These are phyloP conservation scores for Cotesia vestalis DNA, from an alignment of 1,140 invertebrate genomes.

Conservation along the genomic window DNA sequence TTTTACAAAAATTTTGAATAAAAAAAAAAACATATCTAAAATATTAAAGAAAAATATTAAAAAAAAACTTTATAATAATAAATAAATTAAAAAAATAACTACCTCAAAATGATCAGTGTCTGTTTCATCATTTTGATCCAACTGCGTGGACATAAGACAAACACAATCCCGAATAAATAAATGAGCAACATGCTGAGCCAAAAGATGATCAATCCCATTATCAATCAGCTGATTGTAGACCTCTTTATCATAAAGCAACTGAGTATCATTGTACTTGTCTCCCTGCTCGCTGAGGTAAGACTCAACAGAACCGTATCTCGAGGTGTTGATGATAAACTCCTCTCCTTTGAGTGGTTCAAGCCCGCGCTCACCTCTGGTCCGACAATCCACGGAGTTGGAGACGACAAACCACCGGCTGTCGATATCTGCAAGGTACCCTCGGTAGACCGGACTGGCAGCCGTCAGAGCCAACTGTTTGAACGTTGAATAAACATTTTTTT, in stretches of 20 bases:
- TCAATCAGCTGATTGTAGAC: constrained; percentile 84
- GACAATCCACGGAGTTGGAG: constrained; percentile 92
- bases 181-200: constrained; percentile 96
- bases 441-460: constrained; percentile 93
- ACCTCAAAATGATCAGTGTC: constrained; percentile 99
- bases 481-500: constrained; percentile 53
- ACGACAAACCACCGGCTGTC: constrained; percentile 98
- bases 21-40: too few species aligned
- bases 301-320: constrained; percentile 97
- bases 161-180: constrained; percentile 98
- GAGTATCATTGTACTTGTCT: constrained; percentile 91
- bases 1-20: too few species aligned
- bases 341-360: constrained; percentile 77
- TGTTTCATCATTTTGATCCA: constrained; percentile 91
- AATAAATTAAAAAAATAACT: constrained; percentile 39
- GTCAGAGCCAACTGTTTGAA: constrained; percentile 86
- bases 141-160: constrained; percentile 94
- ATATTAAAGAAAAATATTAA: background rate
- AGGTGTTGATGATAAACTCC: constrained; percentile 92
- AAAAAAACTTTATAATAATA: background rate
- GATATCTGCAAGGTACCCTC: constrained; percentile 92
- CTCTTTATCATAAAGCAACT: constrained; percentile 85
- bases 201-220: constrained; percentile 88
- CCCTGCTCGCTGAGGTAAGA: constrained; percentile 92
- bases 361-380: constrained; percentile 93